Base-by-base conservation (phyloP, 2,888 invertebrate species). In the Thera obeliscata region DNA sequence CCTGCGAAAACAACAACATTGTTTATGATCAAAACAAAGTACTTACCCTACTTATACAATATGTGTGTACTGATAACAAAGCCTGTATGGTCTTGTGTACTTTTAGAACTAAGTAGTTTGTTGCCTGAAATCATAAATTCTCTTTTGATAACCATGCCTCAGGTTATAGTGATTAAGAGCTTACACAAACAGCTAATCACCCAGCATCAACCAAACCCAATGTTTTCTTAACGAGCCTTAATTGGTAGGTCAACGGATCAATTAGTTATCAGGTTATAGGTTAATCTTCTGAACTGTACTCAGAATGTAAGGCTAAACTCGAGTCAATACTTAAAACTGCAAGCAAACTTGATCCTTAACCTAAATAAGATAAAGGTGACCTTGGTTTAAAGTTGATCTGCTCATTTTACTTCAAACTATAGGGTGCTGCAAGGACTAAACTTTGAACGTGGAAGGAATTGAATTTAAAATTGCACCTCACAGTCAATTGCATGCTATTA, bases 191-290 rank as follows among this genome's bases (percentile, higher is more conserved):
- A 46, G 64, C 65, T 73, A 71, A 71, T 66, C 66, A 48, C 64
- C 64, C 9, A 43, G 56, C 58, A 69, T 72, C 63, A 63, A 74
- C 66, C 68, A 68, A 73, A 68, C 60, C 61, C 54, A 52, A 67
- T 73, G 67, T 67, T 63, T 69, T 64, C 66, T 63, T 69, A 75
- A 73, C 72, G 65, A 69, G 65, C 58, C 67, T 66, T 69, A 74
- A 74, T 75, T 71, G 74, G 64, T 71, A 75, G 72, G 71, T 75
- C 75, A 75, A 71, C 66, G 50, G 72, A 71, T 74, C 72, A 75
- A 75, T 75, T 74, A 71, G 66, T 68, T 66, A 71, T 67, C 55
- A 68, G 48, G 66, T 66, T 73, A 70, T 71, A 65, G 68, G 68
- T 71, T 68, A 70, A 71, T 71, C 67, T 49, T 61, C 65, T 64